phyloP scores from a whole-genome alignment of 2,888 invertebrate genomes.

The Idaea straminata region DNA sequence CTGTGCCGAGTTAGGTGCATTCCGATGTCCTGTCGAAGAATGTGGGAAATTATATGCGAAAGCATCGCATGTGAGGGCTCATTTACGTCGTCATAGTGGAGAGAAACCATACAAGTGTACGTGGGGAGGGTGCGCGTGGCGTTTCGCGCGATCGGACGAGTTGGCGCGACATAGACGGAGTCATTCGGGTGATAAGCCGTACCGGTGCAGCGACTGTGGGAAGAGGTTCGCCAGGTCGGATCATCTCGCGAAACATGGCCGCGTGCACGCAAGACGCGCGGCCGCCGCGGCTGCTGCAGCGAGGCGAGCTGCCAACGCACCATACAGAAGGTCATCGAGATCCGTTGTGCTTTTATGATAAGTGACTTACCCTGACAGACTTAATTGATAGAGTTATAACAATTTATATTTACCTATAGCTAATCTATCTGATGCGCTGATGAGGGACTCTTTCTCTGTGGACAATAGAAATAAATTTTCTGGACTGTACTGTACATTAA shows the following conservation, averaged over 20 bases:
- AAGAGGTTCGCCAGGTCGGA: constrained; percentile 96
- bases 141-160: constrained; percentile 96
- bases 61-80: constrained; percentile 94
- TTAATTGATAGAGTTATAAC: neutral
- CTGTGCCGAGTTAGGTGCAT: constrained; percentile 78
- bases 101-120: constrained; percentile 87
- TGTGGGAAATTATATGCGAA: constrained; percentile 93
- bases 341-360: constrained; percentile 54
- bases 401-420: too few species aligned
- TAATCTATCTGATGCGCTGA: too few species aligned
- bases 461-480: too few species aligned
- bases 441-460: too few species aligned
- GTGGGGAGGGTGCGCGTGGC: constrained; percentile 93
- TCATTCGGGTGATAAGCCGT: constrained; percentile 97
- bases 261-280: constrained; percentile 86
- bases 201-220: constrained; percentile 91
- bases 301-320: constrained; percentile 34
- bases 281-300: constrained; percentile 56
- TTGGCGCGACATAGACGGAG: constrained; percentile 94
- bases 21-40: constrained; percentile 84
- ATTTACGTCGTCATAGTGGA: constrained; percentile 91
- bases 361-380: neutral
- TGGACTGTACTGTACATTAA: too few species aligned
- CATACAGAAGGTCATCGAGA: constrained; percentile 36
- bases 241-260: constrained; percentile 95